These are phyloP conservation scores for Narcine bancroftii DNA, from an alignment of 2,113 vertebrate species.

Conservation along the genomic window DNA sequence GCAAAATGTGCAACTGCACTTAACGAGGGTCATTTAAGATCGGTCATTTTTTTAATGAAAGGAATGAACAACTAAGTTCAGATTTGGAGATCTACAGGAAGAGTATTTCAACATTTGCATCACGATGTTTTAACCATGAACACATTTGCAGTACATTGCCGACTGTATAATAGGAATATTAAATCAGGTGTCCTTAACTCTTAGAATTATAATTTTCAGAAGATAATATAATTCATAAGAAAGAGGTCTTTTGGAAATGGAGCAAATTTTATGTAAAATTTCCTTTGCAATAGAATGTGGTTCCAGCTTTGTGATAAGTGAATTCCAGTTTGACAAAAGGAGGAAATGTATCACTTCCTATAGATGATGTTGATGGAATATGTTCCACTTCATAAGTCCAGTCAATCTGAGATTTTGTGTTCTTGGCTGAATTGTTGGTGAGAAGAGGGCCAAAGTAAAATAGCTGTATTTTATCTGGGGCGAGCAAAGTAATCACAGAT, in stretches of 20 bases:
- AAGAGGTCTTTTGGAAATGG: background rate
- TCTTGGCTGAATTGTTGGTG: slow-evolving; percentile 2
- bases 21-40: background rate
- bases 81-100: background rate
- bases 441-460: background rate
- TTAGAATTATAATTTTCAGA: background rate
- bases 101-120: background rate
- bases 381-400: slow-evolving; percentile 33
- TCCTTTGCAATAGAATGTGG: slow-evolving; percentile 47
- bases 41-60: background rate
- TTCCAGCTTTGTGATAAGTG: slow-evolving; percentile 42
- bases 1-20: background rate
- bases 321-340: slow-evolving; percentile 66
- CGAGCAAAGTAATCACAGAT: background rate
- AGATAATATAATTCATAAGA: background rate
- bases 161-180: background rate
- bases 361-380: slow-evolving; percentile 41
- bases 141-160: background rate
- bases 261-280: slow-evolving; percentile 32
- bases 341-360: slow-evolving; percentile 84
- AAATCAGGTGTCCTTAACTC: background rate
- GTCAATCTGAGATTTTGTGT: background rate
- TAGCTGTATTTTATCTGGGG: background rate
- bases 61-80: background rate
- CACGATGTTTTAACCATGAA: background rate